Conservation (phyloP, 1,140 invertebrate species). For the Cydia pomonella region DNA sequence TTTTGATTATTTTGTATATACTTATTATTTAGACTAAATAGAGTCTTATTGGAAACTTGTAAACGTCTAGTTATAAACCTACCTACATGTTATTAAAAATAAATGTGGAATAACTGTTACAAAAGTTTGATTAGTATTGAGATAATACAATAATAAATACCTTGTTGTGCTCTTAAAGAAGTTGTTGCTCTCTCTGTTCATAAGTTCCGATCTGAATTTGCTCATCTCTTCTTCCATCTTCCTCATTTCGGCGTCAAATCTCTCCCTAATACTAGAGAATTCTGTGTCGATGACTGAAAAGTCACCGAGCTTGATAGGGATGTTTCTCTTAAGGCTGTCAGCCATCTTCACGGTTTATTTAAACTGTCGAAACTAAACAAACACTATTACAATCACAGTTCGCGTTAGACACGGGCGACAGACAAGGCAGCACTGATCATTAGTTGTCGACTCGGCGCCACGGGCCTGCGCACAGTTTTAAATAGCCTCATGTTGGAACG, state of each 20-base stretch:
- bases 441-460: constrained; percentile 76
- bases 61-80: neutral
- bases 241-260: constrained; percentile 97
- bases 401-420: constrained; percentile 67
- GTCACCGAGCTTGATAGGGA: constrained; percentile 96
- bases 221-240: constrained; percentile 99
- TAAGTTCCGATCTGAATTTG: constrained; percentile 95
- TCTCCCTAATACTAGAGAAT: constrained; percentile 96
- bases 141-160: constrained; percentile 79
- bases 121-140: neutral
- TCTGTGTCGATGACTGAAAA: constrained; percentile 98
- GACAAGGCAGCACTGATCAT: constrained; percentile 78
- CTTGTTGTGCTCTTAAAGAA: constrained; percentile 94
- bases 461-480: constrained; percentile 80
- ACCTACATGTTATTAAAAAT: neutral
- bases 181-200: constrained; percentile 94
- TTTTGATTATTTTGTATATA: neutral
- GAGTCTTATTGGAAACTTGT: too few relatives aligned
- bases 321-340: constrained; percentile 90
- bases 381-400: constrained; percentile 77
- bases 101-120: neutral
- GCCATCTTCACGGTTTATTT: constrained; percentile 82
- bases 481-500: constrained; percentile 77
- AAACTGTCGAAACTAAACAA: constrained; percentile 75
- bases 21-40: neutral